phyloP scores from a whole-genome alignment of 2,113 vertebrate species.

The Pycnonotus jocosus region DNA sequence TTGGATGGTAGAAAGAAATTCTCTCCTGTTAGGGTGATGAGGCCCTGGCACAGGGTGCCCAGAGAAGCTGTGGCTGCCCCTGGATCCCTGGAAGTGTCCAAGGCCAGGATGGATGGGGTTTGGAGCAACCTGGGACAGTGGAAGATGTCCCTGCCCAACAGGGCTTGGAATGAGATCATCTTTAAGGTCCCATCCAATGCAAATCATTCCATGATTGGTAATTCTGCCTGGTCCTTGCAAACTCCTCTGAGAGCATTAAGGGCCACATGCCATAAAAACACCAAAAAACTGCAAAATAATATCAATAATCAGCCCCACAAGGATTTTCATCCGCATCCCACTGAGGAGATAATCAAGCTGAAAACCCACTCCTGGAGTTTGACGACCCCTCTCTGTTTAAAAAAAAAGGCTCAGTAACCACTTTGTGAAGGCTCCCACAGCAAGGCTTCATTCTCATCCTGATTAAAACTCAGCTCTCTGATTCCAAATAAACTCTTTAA shows the following conservation, averaged over 20 bases:
- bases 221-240: background rate
- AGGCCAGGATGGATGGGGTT: fast-evolving
- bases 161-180: fast-evolving
- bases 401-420: slow-evolving; percentile 1
- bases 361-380: slow-evolving; percentile 26
- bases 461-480: slow-evolving; percentile 49
- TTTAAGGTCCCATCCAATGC: background rate
- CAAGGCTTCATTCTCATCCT: slow-evolving; percentile 2
- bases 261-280: background rate
- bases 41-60: fast-evolving
- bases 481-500: slow-evolving; percentile 59
- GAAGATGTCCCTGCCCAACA: background rate
- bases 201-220: background rate
- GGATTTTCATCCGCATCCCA: background rate
- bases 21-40: fast-evolving
- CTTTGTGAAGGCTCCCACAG: slow-evolving; percentile 41
- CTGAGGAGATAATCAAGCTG: slow-evolving; percentile 29
- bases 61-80: background rate
- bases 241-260: background rate
- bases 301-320: background rate
- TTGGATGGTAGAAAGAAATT: background rate
- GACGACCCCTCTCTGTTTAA: background rate
- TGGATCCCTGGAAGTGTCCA: background rate
- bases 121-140: fast-evolving
- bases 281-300: background rate